phyloP scores from a whole-genome alignment of 2,888 invertebrate genomes.

The Platycnemis pennipes region DNA sequence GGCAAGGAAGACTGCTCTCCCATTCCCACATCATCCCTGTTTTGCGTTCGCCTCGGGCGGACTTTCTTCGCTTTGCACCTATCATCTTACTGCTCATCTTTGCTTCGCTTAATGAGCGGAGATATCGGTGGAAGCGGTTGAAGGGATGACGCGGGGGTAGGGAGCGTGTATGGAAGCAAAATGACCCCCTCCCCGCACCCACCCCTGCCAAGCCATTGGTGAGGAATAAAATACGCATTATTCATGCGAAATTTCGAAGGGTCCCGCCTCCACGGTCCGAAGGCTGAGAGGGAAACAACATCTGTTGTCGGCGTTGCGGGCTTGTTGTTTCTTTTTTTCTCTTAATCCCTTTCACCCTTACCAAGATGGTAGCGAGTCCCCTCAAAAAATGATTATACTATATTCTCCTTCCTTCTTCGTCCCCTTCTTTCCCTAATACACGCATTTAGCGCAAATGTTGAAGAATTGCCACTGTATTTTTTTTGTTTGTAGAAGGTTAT shows the following conservation, averaged over 20 bases:
- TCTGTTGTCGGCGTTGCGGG: not conserved
- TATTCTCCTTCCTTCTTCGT: not conserved
- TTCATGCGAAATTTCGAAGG: not conserved
- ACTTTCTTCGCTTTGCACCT: too few species aligned
- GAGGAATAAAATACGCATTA: not conserved
- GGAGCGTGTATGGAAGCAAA: not conserved
- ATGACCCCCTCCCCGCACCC: too few species aligned
- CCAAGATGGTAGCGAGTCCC: not conserved
- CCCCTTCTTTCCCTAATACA: not conserved
- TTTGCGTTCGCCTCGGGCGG: too few species aligned
- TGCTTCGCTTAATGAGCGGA: not conserved
- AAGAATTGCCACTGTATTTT: not conserved
- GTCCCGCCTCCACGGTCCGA: not conserved
- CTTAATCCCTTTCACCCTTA: not conserved
- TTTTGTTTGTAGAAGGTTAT: not conserved
- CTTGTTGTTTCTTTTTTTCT: not conserved
- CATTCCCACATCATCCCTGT: too few species aligned
- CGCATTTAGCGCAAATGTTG: not conserved
- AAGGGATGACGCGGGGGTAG: not conserved
- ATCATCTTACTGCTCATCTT: too few species aligned
- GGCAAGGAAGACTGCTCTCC: too few species aligned
- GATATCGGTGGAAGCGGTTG: not conserved
- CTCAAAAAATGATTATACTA: not conserved
- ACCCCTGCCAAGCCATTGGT: not conserved
- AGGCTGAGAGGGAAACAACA: not conserved